These are phyloP conservation scores for Alosa alosa DNA, from an alignment of 2,113 vertebrate genomes.

Conservation along the genomic window DNA sequence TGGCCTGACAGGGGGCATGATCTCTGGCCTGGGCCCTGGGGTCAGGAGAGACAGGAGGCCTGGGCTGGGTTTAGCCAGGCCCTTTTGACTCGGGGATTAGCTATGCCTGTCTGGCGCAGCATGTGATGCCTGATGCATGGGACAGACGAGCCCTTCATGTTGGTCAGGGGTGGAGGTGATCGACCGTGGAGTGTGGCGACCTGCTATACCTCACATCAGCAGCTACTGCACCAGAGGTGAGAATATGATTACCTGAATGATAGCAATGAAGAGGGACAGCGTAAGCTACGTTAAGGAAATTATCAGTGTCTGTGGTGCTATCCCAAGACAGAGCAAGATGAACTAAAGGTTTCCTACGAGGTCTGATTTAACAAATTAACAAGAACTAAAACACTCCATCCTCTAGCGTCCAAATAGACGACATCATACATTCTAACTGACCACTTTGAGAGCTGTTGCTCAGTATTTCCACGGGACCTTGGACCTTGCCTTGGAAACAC, in stretches of 20 bases:
- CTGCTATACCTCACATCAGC: not conserved
- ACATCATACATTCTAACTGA: not conserved
- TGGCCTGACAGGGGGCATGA: not conserved
- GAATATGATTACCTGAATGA: not conserved
- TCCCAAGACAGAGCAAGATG: not conserved
- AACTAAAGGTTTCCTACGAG: not conserved
- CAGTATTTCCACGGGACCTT: not conserved
- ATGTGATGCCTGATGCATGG: not conserved
- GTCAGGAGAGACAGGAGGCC: not conserved
- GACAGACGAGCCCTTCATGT: not conserved
- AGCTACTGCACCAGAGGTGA: too few species aligned
- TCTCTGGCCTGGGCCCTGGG: not conserved
- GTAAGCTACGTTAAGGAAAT: too few species aligned
- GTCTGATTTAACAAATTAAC: not conserved
- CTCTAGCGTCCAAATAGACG: not conserved
- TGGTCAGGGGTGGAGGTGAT: not conserved
- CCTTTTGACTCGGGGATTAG: conserved; percentile 46
- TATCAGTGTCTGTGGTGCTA: not conserved
- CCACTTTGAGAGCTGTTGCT: not conserved
- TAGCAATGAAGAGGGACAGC: not conserved
- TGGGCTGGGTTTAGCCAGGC: not conserved
- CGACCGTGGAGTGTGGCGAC: not conserved
- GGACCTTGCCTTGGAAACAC: not conserved
- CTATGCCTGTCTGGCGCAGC: not conserved
- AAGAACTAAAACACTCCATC: not conserved